Percentiles rank a stretch among this genome's conserved stretches.
phyloP scores from a whole-genome alignment of 2,888 invertebrate species.

The Smittia aterrima region DNA sequence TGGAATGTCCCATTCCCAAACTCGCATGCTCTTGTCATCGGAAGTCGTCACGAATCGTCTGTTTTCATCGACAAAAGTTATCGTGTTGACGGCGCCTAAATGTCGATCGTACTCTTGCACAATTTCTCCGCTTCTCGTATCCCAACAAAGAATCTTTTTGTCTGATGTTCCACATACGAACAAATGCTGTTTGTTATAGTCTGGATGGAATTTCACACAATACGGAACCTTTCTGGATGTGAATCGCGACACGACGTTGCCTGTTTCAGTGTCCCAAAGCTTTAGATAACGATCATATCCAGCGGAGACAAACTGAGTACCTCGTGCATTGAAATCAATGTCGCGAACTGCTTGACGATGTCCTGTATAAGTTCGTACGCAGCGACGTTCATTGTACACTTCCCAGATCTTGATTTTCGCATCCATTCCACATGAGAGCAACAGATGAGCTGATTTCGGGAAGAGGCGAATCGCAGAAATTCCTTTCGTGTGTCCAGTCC shows the following conservation, averaged over 20 bases:
- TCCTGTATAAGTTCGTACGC: constrained; percentile 91
- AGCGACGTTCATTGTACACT: constrained; percentile 91
- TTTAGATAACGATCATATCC: constrained; percentile 98
- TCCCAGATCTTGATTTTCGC: constrained; percentile 98
- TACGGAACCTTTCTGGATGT: constrained; percentile 96
- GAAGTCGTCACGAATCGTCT: constrained; percentile 97
- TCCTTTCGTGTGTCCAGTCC: constrained; percentile 96
- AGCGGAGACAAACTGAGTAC: constrained; percentile 90
- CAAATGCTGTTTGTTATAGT: constrained; percentile 92
- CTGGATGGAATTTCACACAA: constrained; percentile 97
- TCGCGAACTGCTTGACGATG: constrained; percentile 97
- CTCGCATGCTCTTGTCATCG: constrained; percentile 96
- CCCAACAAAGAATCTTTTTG: constrained; percentile 99
- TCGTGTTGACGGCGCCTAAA: constrained; percentile 96
- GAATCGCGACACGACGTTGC: constrained; percentile 80
- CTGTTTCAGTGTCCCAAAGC: constrained; percentile 98
- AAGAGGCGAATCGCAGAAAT: constrained; percentile 94
- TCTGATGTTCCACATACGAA: constrained; percentile 99
- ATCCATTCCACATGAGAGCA: constrained; percentile 96
- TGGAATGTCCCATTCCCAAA: constrained; percentile 99
- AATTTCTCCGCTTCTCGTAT: constrained; percentile 88
- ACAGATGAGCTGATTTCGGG: constrained; percentile 88
- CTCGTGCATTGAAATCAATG: constrained; percentile 91
- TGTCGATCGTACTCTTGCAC: constrained; percentile 98
- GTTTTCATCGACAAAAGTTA: constrained; percentile 99